phyloP scores from a whole-genome alignment of 2,797 vertebrate species.

The Coregonus ussuriensis region DNA sequence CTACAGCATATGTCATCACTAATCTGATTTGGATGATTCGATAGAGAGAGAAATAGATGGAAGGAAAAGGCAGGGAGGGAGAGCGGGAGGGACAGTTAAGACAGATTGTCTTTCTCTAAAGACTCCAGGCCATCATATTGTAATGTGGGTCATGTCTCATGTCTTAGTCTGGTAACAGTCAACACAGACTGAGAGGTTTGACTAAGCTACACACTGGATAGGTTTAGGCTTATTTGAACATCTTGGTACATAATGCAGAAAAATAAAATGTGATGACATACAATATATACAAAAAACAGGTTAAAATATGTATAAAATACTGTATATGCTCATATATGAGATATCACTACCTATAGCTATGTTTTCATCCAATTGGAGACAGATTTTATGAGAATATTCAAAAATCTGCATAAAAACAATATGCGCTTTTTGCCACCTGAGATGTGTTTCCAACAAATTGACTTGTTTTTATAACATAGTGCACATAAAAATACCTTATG shows the following conservation, averaged over 20 bases:
- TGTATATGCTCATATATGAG: no score
- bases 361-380: no score
- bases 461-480: no score
- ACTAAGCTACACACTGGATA: not conserved
- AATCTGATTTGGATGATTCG: constrained; percentile 69
- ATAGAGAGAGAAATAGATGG: constrained; percentile 29
- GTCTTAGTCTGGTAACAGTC: constrained; percentile 1
- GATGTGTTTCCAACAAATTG: no score
- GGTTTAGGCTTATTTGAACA: not conserved
- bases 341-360: no score
- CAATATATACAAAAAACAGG: not conserved
- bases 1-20: constrained; percentile 69
- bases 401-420: no score
- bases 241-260: not conserved
- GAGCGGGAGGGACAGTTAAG: constrained; percentile 28
- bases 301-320: not conserved
- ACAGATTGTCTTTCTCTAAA: constrained; percentile 47
- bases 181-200: not conserved
- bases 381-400: no score
- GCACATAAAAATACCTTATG: no score
- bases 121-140: constrained; percentile 35
- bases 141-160: constrained; percentile 62
- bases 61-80: not conserved
- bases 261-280: not conserved
- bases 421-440: no score